Evolutionary conservation across 2,888 invertebrate species (phyloP).

Genomic region (Siphonodentalium dalli): DNA sequence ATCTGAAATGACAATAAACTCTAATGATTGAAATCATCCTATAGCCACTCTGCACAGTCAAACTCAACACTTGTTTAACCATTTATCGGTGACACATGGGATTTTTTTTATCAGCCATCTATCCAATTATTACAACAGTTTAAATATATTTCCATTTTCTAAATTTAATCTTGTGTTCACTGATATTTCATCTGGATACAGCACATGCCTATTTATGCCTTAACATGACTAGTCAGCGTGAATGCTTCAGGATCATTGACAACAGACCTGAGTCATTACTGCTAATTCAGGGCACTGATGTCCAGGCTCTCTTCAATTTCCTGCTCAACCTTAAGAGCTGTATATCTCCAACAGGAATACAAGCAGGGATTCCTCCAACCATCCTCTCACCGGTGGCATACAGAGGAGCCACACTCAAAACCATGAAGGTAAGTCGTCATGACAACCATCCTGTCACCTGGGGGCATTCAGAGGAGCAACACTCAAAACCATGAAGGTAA

Average conservation of each 20-base stretch:
- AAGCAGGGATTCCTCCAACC: conserved; percentile 92
- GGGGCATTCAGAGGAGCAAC: conserved; percentile 88
- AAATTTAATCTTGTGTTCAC: too few relatives aligned
- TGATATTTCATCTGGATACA: too few relatives aligned
- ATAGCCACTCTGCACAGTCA: too few relatives aligned
- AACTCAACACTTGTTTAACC: too few relatives aligned
- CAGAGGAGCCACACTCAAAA: conserved; percentile 82
- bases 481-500: too few relatives aligned
- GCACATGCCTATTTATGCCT: conserved; percentile 29
- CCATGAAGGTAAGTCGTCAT: conserved; percentile 74
- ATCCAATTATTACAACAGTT: too few relatives aligned
- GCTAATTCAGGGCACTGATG: conserved; percentile 82
- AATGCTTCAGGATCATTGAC: conserved; percentile 68
- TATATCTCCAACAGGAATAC: conserved; percentile 77
- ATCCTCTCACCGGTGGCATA: conserved; percentile 90
- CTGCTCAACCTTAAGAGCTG: conserved; percentile 78
- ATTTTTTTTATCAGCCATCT: too few relatives aligned
- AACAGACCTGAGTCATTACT: conserved; percentile 83
- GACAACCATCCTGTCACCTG: conserved; percentile 90
- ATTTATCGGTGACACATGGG: too few relatives aligned
- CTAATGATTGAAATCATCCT: too few relatives aligned
- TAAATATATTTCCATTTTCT: too few relatives aligned
- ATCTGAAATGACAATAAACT: too few relatives aligned
- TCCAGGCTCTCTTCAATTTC: conserved; percentile 89
- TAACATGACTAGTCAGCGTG: conserved; percentile 51